These are phyloP conservation scores for Taxidea taxus DNA, from an alignment of 2,113 vertebrate genomes.

Conservation along the genomic window DNA sequence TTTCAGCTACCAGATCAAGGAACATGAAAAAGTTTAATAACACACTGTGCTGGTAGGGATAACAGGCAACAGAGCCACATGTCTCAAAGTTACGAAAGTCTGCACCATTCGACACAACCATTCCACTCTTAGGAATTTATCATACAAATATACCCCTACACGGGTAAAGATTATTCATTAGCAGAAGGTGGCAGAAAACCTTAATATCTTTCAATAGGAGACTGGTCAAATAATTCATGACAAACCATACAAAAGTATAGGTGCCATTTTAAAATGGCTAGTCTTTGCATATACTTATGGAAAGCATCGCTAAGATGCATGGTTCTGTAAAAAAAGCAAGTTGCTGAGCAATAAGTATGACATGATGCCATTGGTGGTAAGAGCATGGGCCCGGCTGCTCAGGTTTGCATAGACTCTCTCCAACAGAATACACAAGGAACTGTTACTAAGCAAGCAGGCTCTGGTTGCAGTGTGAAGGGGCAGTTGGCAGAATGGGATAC, in stretches of 20 bases:
- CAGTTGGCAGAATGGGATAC: not conserved
- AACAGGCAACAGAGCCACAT: not conserved
- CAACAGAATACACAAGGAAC: not conserved
- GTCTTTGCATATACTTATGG: not conserved
- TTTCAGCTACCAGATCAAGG: not conserved
- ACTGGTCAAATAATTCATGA: not conserved
- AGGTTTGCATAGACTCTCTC: not conserved
- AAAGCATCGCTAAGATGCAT: not conserved
- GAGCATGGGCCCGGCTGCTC: not conserved
- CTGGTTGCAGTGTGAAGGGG: not conserved
- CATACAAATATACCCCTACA: not conserved
- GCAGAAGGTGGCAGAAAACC: not conserved
- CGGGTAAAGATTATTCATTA: constrained; percentile 8
- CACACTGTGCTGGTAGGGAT: not conserved
- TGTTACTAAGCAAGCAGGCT: not conserved
- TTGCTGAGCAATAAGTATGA: not conserved
- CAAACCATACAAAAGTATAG: not conserved
- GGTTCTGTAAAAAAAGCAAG: not conserved
- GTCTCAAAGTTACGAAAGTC: not conserved
- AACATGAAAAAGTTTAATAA: not conserved
- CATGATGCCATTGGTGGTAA: not conserved
- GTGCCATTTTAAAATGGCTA: not conserved
- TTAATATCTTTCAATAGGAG: not conserved
- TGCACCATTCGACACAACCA: not conserved
- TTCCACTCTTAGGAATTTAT: constrained; percentile 15